These are phyloP conservation scores for Rattus rattus DNA, from an alignment of 2,113 vertebrate species.

Conservation along the genomic window DNA sequence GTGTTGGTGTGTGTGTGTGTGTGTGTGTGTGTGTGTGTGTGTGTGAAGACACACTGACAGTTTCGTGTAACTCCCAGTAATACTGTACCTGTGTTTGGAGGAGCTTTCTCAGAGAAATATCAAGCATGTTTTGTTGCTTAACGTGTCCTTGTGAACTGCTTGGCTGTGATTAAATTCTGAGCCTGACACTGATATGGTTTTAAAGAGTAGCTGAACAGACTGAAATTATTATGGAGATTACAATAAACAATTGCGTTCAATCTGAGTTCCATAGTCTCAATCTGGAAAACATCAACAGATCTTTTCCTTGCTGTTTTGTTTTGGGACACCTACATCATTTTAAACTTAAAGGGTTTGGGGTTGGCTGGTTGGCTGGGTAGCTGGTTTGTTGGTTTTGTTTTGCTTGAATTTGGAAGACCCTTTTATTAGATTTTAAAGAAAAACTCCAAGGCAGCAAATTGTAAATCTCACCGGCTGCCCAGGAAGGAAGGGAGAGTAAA, in stretches of 20 bases:
- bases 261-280: slow-evolving; percentile 75
- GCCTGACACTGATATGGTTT: slow-evolving; percentile 82
- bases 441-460: not conserved
- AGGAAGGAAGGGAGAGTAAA: not conserved
- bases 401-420: not conserved
- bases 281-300: slow-evolving; percentile 47
- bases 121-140: slow-evolving; percentile 87
- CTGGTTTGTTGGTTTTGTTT: not conserved
- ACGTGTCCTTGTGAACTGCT: slow-evolving; percentile 87
- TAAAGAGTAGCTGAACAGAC: slow-evolving; percentile 82
- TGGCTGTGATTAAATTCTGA: slow-evolving; percentile 87
- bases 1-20: too few relatives aligned
- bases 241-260: slow-evolving; percentile 86
- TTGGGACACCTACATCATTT: not conserved
- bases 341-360: not conserved
- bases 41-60: not conserved
- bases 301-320: slow-evolving; percentile 14
- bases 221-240: slow-evolving; percentile 85
- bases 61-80: slow-evolving; percentile 64
- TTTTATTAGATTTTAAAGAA: not conserved
- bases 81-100: slow-evolving; percentile 76
- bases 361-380: not conserved
- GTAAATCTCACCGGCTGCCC: not conserved
- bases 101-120: slow-evolving; percentile 80
- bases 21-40: not conserved